Evolutionary conservation across 2,797 vertebrate genomes (phyloP).

Genomic region (Crax fasciolata): DNA sequence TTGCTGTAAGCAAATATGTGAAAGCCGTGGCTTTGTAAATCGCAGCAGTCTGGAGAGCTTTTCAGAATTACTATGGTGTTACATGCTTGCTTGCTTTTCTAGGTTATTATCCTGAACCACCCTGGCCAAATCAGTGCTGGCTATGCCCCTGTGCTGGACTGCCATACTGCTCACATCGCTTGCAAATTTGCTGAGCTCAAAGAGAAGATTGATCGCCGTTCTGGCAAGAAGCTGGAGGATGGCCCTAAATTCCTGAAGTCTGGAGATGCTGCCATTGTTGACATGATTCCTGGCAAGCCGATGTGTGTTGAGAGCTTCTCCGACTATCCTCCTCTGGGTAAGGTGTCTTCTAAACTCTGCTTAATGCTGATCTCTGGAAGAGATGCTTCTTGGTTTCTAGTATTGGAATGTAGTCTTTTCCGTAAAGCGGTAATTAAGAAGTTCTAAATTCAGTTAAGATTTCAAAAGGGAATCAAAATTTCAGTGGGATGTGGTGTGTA

Average conservation of each 20-base stretch:
- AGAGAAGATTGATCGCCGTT: constrained; percentile 94
- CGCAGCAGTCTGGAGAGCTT: accelerated
- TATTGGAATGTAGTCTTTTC: accelerated
- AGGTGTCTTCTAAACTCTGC: constrained; percentile 12
- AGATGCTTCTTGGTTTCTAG: accelerated
- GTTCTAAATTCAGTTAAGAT: accelerated
- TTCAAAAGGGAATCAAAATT: accelerated
- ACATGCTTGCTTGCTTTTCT: neutral
- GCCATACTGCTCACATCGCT: constrained; percentile 94
- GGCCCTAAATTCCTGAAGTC: constrained; percentile 93
- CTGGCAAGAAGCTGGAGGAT: constrained; percentile 95
- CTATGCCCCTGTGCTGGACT: constrained; percentile 95
- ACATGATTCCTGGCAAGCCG: constrained; percentile 94
- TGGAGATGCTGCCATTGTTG: constrained; percentile 94
- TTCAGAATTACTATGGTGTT: accelerated
- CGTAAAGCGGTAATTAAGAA: accelerated
- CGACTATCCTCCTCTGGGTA: constrained; percentile 94
- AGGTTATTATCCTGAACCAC: constrained; percentile 97
- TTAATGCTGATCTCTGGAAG: neutral
- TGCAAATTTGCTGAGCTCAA: constrained; percentile 96
- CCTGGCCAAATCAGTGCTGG: constrained; percentile 94
- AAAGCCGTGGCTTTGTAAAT: neutral
- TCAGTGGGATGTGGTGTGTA: accelerated
- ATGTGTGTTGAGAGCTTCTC: constrained; percentile 98
- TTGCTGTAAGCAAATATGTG: accelerated